A percentile compares a stretch with the other conserved stretches of the same genome.
phyloP scores from a whole-genome alignment of 2,797 vertebrate species.

The Lacerta viridis region DNA sequence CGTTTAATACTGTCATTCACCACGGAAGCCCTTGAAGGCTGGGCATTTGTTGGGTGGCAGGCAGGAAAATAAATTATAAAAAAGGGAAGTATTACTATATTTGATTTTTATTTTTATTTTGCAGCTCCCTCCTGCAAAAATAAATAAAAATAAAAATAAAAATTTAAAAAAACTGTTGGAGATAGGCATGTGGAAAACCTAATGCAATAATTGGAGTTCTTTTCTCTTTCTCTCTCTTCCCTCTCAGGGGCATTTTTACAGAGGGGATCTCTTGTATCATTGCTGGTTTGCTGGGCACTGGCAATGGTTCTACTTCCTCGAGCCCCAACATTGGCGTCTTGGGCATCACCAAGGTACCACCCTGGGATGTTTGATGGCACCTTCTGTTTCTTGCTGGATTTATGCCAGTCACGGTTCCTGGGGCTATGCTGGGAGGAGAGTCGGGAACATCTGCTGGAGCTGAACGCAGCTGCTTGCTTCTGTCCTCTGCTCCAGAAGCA shows the following conservation, averaged over 20 bases:
- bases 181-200: not conserved
- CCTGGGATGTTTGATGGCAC: not conserved
- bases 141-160: no score
- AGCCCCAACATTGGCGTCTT: slow-evolving; percentile 97
- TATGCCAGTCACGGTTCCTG: not conserved
- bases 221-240: accelerated
- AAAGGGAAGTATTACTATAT: not conserved
- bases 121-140: not conserved
- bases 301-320: slow-evolving; percentile 97
- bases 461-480: not conserved
- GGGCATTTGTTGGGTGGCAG: not conserved
- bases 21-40: not conserved
- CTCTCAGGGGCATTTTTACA: slow-evolving; percentile 91
- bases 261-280: slow-evolving; percentile 95
- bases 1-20: not conserved
- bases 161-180: not conserved
- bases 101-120: not conserved
- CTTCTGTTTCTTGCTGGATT: not conserved
- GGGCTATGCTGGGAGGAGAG: not conserved
- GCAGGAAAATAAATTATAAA: not conserved
- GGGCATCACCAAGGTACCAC: slow-evolving; percentile 94
- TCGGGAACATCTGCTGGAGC: not conserved
- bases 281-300: slow-evolving; percentile 93
- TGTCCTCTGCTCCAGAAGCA: not conserved
- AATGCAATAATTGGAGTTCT: not conserved